Evolutionary conservation across 2,797 vertebrate genomes (phyloP).

Genomic region (Arctocebus calabarensis): DNA sequence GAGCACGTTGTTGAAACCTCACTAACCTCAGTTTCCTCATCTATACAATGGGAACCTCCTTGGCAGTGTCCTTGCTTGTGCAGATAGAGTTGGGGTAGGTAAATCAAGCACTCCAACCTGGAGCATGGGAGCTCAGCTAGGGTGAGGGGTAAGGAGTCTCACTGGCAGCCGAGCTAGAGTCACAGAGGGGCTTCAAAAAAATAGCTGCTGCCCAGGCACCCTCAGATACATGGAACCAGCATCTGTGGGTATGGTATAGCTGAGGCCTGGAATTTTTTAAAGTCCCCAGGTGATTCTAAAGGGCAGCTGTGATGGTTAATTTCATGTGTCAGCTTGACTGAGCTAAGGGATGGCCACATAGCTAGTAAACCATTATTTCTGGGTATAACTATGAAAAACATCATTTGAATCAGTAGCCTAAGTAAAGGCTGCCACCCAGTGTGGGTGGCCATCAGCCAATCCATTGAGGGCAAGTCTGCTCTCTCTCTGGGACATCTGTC

Average conservation of each 20-base stretch:
- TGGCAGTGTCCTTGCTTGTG: neutral
- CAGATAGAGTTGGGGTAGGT: neutral
- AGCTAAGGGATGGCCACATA: neutral
- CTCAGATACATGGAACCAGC: neutral
- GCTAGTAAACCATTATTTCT: neutral
- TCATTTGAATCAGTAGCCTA: neutral
- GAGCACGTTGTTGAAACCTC: neutral
- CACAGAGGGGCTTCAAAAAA: neutral
- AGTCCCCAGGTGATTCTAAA: neutral
- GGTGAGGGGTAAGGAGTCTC: neutral
- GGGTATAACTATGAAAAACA: neutral
- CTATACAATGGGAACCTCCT: neutral
- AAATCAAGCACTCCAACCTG: neutral
- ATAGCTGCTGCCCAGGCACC: neutral
- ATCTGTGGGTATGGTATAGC: accelerated
- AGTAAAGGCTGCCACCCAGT: no score
- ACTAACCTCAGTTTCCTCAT: neutral
- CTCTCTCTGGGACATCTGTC: no score
- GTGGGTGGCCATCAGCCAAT: no score
- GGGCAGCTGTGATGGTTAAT: neutral
- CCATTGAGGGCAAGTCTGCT: neutral
- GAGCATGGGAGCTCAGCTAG: neutral
- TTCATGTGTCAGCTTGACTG: neutral
- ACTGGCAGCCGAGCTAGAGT: neutral
- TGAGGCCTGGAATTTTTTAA: neutral